Evolutionary conservation across 2,113 vertebrate genomes (phyloP).

Genomic region (Corapipo altera): DNA sequence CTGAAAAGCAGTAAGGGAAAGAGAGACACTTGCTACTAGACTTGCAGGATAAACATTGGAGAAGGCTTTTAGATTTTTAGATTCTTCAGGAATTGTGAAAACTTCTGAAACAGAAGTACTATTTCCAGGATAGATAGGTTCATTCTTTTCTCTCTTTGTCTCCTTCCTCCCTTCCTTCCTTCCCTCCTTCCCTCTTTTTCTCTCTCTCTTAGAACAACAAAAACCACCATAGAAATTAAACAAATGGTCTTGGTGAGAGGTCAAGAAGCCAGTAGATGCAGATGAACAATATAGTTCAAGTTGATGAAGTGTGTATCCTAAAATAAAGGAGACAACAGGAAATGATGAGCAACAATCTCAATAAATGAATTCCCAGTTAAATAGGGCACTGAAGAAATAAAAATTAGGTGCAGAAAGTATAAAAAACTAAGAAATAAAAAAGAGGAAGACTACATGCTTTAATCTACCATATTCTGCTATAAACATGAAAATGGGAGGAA

Average conservation of each 20-base stretch:
- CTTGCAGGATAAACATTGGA: not conserved
- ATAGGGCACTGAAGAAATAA: not conserved
- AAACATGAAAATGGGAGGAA: not conserved
- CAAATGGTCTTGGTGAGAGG: not conserved
- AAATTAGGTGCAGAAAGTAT: not conserved
- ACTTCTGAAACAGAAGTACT: not conserved
- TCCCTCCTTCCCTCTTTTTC: too few species aligned
- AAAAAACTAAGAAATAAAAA: not conserved
- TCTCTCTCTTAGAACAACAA: not conserved
- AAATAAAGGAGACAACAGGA: not conserved
- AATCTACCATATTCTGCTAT: not conserved
- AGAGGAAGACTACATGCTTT: not conserved
- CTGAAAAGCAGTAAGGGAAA: not conserved
- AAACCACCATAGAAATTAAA: not conserved
- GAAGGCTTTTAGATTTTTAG: not conserved
- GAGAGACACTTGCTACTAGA: not conserved
- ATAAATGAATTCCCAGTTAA: not conserved
- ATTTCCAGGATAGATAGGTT: not conserved
- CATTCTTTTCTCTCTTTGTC: too few species aligned
- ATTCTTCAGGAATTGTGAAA: not conserved
- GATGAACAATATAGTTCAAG: not conserved
- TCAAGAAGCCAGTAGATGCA: not conserved
- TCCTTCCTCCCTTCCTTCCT: not conserved
- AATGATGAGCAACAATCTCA: not conserved
- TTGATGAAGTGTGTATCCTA: not conserved